Evolutionary conservation across 2,888 invertebrate genomes (phyloP), one percentile per base, ranked within the genome.

Genomic region (Anthrax anthrax): DNA sequence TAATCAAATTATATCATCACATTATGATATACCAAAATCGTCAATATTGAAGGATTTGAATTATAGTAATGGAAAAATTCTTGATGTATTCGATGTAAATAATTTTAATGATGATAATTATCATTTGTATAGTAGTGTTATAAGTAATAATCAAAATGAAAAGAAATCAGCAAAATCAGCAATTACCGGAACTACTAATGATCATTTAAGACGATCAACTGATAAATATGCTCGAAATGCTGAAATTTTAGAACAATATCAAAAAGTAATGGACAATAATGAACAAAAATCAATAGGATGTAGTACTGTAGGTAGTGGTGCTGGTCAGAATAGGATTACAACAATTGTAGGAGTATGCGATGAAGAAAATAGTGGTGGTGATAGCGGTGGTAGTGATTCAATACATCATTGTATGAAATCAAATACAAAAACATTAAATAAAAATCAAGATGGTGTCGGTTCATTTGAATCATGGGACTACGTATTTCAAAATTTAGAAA

Each of bases 381-480:
- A 32, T 32, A 3, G 12, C 3, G 12, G 13, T 3, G 3, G 13
- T 12, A 9, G 13, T 12, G 12, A 32, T 9, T 12, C 9, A 32
- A 9, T 12, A 32, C 29, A 32, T 12, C 29, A 32, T 12, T 12
- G 3, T 3, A 3, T 52, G 50, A 3, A 46, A 47, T 2, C 41
- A 51, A 42, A 46, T 38, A 42, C 60, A 60, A 4, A 58, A 62
- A 1, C 52, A 41, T 58, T 60, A 23, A 60, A 61, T 54, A 77
- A 77, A 18, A 71, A 71, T 49, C 78, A 80, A 53, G 80, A 80
- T 51, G 79, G 77, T 0, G 75, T 78, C 59, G 79, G 80, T 1
- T 79, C 77, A 0, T 78, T 77, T 47, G 84, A 84, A 53, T 77
- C 78, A 44, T 88, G 87, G 87, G 82, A 82, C 59, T 85, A 84